A percentile compares a stretch with the other conserved stretches of the same genome.
Evolutionary conservation across 1,140 invertebrate genomes (phyloP).

Genomic region (Leptopilina boulardi): DNA sequence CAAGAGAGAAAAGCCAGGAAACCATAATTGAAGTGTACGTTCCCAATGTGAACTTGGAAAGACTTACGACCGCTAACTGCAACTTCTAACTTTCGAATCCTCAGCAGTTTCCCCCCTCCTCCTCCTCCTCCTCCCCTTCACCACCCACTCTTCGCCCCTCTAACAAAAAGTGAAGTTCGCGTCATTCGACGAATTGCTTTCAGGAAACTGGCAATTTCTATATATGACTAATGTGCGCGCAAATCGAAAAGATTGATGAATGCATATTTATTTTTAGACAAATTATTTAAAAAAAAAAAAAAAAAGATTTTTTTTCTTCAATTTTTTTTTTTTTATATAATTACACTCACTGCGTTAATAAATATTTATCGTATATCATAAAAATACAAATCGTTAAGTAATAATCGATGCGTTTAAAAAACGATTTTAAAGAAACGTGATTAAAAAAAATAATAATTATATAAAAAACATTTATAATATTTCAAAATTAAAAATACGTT

Average conservation of each 20-base stretch:
- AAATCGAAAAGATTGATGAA: neutral
- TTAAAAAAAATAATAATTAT: too few species aligned
- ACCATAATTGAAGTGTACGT: constrained; percentile 58
- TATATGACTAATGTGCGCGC: neutral
- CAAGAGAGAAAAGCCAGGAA: constrained; percentile 43
- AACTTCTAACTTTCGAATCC: constrained; percentile 56
- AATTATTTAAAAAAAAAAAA: neutral
- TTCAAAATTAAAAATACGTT: too few species aligned
- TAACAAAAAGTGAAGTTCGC: neutral
- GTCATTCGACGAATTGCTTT: constrained; percentile 19
- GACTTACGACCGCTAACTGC: constrained; percentile 52
- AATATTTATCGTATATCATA: too few species aligned
- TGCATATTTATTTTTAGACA: neutral
- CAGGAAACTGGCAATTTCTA: constrained; percentile 24
- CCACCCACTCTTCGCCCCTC: too few species aligned
- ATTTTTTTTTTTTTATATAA: neutral
- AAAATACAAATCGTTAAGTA: too few species aligned
- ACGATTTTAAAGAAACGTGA: too few species aligned
- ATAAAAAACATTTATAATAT: too few species aligned
- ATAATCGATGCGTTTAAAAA: too few species aligned
- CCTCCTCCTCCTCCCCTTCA: too few species aligned
- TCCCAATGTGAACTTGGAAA: constrained; percentile 51
- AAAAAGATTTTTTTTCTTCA: too few species aligned
- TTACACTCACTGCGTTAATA: too few species aligned
- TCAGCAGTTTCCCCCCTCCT: constrained; percentile 34